Evolutionary conservation across 2,113 vertebrate genomes (phyloP), one percentile per base, ranked within the genome.

Genomic region (Antigone vipio): DNA sequence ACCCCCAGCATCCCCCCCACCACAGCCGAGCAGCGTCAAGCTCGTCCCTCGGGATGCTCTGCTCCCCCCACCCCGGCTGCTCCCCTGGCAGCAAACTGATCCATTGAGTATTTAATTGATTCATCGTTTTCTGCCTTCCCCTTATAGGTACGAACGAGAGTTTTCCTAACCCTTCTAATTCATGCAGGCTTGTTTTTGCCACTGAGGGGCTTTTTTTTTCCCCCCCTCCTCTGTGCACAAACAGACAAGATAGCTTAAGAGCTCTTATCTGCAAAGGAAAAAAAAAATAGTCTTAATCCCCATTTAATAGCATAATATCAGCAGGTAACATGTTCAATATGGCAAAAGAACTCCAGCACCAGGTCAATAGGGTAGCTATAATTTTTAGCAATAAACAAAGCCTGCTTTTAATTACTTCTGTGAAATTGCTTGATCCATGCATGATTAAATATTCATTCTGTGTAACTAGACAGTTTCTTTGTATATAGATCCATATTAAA

Each of bases 371-470:
- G 98, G 98, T 98, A 98, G 97, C 98, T 98, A 89, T 92, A 92
- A 82, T 97, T 97, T 96, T 85, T 88, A 98, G 97, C 97, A 95
- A 96, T 98, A 96, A 98, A 98, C 98, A 98, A 98, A 98, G 97
- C 97, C 98, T 98, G 98, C 98, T 98, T 99, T 99, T 98, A 98
- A 98, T 99, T 98, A 99, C 98, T 98, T 97, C 97, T 85, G 98
- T 97, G 98, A 98, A 99, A 99, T 98, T 98, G 98, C 98, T 98
- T 97, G 96, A 98, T 99, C 98, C 98, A 94, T 75, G 98, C 98
- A 97, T 98, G 98, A 98, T 99, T 99, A 99, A 99, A 99, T 98
- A 98, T 99, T 99, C 98, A 99, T 99, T 98, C 98, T 97, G 96
- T 98, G 97, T 98, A 99, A 98, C 95, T 94, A 98, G 98, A 97